phyloP scores from a whole-genome alignment of 2,797 vertebrate species.

The Natrix natrix region DNA sequence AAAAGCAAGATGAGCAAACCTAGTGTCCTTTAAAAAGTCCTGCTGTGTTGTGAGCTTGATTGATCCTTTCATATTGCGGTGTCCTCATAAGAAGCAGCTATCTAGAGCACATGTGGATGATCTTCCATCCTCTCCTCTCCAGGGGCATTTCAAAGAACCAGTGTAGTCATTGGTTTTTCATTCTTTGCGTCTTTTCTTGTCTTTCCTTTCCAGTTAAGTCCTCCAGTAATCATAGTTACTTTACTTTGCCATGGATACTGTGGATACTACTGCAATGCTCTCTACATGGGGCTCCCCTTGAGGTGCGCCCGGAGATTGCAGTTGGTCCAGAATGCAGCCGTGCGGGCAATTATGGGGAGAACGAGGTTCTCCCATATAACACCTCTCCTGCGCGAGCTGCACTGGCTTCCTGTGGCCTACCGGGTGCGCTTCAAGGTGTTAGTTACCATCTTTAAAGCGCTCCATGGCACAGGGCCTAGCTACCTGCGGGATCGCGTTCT shows the following conservation, averaged over 20 bases:
- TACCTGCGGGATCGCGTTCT: too few species aligned
- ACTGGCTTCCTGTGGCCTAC: too few species aligned
- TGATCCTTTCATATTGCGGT: not conserved
- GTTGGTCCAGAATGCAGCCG: too few species aligned
- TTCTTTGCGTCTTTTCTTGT: not conserved
- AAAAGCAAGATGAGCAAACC: not conserved
- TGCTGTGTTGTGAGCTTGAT: not conserved
- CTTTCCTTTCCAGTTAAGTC: not conserved
- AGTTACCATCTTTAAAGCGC: too few species aligned
- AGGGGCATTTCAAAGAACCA: not conserved
- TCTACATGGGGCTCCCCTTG: too few species aligned
- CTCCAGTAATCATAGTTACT: not conserved
- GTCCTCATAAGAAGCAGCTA: not conserved
- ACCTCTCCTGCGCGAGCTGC: too few species aligned
- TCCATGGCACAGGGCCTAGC: too few species aligned
- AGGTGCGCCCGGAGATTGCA: too few species aligned
- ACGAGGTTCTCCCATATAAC: too few species aligned
- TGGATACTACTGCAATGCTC: too few species aligned
- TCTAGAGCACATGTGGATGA: not conserved
- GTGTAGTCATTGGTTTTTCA: not conserved
- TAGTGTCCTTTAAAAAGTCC: not conserved
- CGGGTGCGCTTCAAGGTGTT: too few species aligned
- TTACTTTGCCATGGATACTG: not conserved
- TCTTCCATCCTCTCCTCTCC: not conserved
- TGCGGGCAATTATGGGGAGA: too few species aligned